These are phyloP conservation scores for Spodoptera frugiperda DNA, from an alignment of 1,140 invertebrate species.

Conservation along the genomic window DNA sequence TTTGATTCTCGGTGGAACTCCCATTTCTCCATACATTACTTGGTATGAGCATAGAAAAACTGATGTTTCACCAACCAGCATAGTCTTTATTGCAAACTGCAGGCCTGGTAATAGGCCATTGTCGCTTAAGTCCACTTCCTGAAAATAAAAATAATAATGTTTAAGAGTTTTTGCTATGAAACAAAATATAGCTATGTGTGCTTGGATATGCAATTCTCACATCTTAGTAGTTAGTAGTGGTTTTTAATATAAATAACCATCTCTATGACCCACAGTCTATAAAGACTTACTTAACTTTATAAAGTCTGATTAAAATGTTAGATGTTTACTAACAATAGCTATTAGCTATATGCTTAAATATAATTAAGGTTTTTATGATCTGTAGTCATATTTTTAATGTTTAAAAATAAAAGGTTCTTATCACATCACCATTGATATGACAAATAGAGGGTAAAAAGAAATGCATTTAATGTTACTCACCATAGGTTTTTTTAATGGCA, in stretches of 20 bases:
- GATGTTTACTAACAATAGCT: too few relatives aligned
- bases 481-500: constrained; percentile 66
- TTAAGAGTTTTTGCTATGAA: too few relatives aligned
- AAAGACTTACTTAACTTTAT: too few relatives aligned
- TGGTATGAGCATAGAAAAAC: constrained; percentile 78
- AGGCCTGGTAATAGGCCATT: constrained; percentile 78
- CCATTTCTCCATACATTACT: constrained; percentile 83
- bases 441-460: background rate
- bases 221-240: too few relatives aligned
- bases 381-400: too few relatives aligned
- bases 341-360: too few relatives aligned
- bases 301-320: too few relatives aligned
- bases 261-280: too few relatives aligned
- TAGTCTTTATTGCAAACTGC: constrained; percentile 75
- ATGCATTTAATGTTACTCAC: constrained; percentile 52
- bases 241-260: too few relatives aligned
- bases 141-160: constrained; percentile 49
- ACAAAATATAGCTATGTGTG: too few relatives aligned
- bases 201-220: too few relatives aligned
- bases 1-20: constrained; percentile 78
- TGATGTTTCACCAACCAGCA: constrained; percentile 80
- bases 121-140: constrained; percentile 75
- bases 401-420: background rate
- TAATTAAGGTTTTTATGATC: too few relatives aligned
- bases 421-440: background rate